Percentiles rank a stretch among this genome's conserved stretches.
These are phyloP conservation scores for Sterna hirundo DNA, from an alignment of 2,113 vertebrate species.

Conservation along the genomic window DNA sequence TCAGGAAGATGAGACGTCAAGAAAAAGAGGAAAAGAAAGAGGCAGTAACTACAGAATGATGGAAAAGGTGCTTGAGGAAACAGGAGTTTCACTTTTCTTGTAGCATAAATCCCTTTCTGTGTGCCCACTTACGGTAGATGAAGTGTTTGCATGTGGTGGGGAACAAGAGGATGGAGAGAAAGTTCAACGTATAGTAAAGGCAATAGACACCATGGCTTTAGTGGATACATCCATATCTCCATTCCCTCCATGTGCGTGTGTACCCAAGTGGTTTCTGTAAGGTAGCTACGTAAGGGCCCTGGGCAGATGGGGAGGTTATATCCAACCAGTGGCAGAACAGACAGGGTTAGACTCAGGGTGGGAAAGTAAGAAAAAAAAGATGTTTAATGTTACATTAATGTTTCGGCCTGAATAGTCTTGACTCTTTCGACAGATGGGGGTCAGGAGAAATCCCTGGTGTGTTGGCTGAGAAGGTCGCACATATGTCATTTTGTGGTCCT, in stretches of 20 bases:
- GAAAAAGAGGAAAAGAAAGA: background rate
- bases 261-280: background rate
- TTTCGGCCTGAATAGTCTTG: background rate
- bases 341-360: background rate
- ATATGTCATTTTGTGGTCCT: background rate
- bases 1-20: background rate
- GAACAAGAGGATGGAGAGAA: background rate
- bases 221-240: fast-evolving
- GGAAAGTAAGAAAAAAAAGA: background rate
- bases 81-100: background rate
- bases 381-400: background rate
- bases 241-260: background rate
- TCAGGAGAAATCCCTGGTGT: background rate
- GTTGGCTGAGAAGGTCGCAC: background rate
- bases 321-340: background rate
- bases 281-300: background rate
- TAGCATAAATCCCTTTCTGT: background rate
- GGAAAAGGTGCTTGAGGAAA: background rate
- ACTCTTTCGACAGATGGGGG: background rate
- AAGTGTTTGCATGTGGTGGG: background rate
- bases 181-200: background rate
- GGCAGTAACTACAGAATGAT: background rate
- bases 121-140: background rate
- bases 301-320: background rate
- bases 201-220: background rate